Evolutionary conservation across 2,888 invertebrate species (phyloP), one percentile per base, ranked within the genome.

Genomic region (Drosophila eohydei): DNA sequence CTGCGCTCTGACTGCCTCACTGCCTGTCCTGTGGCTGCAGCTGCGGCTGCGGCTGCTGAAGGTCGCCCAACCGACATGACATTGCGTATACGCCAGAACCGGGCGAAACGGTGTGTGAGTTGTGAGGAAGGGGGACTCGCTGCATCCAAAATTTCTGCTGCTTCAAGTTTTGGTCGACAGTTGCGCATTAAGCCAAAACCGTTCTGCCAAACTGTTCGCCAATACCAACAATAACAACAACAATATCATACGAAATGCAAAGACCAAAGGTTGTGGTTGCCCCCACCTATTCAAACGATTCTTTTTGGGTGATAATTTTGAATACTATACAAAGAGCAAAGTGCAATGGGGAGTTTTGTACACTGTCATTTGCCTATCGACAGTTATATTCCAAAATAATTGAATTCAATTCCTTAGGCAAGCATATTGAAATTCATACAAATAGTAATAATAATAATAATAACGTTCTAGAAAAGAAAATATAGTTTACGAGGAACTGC

Each of bases 21-120:
- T 50, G 50, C 50, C 32, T 50, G 32, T 34, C 63, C 56, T 40
- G 58, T 51, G 60, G 46, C 16, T 44, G 32, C 32, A 16, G 50
- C 16, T 41, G 28, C 44, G 14, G 51, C 56, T 59, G 51, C 38
- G 52, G 52, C 62, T 43, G 32, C 70, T 59, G 79, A 78, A 78
- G 77, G 77, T 79, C 77, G 75, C 28, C 44, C 60, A 28, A 61
- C 51, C 60, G 63, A 69, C 74, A 78, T 66, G 70, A 77, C 79
- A 70, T 78, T 78, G 77, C 79, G 75, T 74, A 60, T 57, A 62
- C 50, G 65, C 64, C 74, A 65, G 32, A 28, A 30, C 26, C 26
- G 54, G 40, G 28, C 21, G 5, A 14, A 34, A 34, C 14, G 21
- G 26, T 52, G 55, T 41, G 52, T 28, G 26, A 14, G 34, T 8